phyloP scores from a whole-genome alignment of 1,140 invertebrate genomes.

The Eupristina koningsbergeri region DNA sequence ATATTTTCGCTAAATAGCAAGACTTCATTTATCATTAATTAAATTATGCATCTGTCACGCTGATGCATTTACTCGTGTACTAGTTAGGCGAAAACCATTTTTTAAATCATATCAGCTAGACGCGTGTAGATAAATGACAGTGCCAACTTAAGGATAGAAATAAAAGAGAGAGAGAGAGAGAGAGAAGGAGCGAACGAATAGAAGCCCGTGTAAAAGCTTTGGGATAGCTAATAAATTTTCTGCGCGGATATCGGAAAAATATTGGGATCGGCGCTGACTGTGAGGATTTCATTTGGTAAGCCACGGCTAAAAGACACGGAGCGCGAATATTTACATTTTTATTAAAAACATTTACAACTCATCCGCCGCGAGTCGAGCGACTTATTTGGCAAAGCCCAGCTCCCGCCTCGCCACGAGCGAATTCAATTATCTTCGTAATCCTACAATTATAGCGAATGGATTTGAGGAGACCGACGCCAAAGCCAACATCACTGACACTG shows the following conservation, averaged over 20 bases:
- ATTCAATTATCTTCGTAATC: constrained; percentile 65
- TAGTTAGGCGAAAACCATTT: no score
- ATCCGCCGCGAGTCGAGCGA: constrained; percentile 43
- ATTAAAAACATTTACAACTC: constrained; percentile 64
- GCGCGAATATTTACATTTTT: constrained; percentile 62
- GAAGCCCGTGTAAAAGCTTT: constrained; percentile 35
- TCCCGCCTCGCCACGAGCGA: constrained; percentile 16
- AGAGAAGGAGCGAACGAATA: neutral
- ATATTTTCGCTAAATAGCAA: no score
- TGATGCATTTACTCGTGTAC: no score
- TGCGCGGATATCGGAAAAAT: constrained; percentile 52
- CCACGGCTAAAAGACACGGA: constrained; percentile 8
- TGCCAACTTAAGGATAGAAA: neutral
- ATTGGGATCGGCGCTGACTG: constrained; percentile 38
- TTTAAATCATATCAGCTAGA: no score
- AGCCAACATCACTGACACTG: neutral
- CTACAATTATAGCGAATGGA: constrained; percentile 61
- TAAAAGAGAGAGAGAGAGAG: neutral
- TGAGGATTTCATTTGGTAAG: constrained; percentile 32
- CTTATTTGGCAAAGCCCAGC: neutral
- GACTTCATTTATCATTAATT: no score
- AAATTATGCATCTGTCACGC: no score
- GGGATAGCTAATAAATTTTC: constrained; percentile 44
- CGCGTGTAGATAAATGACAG: neutral
- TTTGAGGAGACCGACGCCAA: constrained; percentile 49